Evolutionary conservation across 2,888 invertebrate genomes (phyloP).

Genomic region (Idaea dimidiata): DNA sequence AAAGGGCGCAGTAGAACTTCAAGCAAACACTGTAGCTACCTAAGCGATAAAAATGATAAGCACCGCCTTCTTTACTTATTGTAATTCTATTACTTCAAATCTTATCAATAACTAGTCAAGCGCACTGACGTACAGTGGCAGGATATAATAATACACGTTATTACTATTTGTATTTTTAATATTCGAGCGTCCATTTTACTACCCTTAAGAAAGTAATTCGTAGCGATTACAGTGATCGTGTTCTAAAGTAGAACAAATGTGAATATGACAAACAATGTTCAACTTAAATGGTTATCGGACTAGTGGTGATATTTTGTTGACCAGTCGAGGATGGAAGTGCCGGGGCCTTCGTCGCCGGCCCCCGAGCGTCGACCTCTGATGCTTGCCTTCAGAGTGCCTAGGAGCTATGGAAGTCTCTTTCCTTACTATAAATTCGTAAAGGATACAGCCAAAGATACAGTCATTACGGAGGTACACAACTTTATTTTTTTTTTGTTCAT

Average conservation of each 20-base stretch:
- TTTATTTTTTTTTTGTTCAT: not conserved
- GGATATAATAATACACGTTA: constrained; percentile 18
- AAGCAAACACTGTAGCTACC: constrained; percentile 43
- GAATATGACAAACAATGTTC: constrained; percentile 56
- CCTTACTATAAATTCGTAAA: constrained; percentile 83
- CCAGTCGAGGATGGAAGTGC: constrained; percentile 49
- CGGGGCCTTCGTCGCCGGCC: constrained; percentile 48
- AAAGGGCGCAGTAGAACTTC: constrained; percentile 37
- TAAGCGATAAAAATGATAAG: constrained; percentile 70
- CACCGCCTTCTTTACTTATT: constrained; percentile 42
- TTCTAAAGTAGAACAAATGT: constrained; percentile 39
- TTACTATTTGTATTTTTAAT: constrained; percentile 8
- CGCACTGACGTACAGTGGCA: constrained; percentile 35
- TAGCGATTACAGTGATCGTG: not conserved
- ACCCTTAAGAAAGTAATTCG: constrained; percentile 14
- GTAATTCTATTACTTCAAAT: constrained; percentile 56
- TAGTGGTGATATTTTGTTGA: constrained; percentile 43
- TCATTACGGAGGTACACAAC: constrained; percentile 54
- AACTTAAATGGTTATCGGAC: constrained; percentile 45
- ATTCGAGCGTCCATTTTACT: constrained; percentile 4
- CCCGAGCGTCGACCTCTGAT: constrained; percentile 67
- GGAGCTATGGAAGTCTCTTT: constrained; percentile 82
- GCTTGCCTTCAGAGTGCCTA: constrained; percentile 64
- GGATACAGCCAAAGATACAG: constrained; percentile 62
- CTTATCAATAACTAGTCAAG: constrained; percentile 56